Evolutionary conservation across 2,888 invertebrate genomes (phyloP), one percentile per base, ranked within the genome.

Genomic region (Leptinotarsa haldemani): DNA sequence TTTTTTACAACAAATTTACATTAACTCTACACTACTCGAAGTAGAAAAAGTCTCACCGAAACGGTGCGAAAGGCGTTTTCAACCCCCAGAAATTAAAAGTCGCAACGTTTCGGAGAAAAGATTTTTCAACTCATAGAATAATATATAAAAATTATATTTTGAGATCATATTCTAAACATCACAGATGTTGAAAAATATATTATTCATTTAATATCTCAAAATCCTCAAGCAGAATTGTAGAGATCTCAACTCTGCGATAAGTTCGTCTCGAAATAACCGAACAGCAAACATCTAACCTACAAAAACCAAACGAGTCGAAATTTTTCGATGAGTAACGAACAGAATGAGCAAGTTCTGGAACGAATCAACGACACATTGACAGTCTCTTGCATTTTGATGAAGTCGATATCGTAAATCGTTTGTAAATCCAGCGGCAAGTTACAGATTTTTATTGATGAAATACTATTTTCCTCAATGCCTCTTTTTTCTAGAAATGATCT

Each of bases 81-180:
- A 50, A 22, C 15, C 18, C 18, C 9, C 50, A 15, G 65, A 50
- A 18, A 50, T 47, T 30, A 50, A 22, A 22, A 30, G n/a, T 30
- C 18, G 47, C 9, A 64, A 53, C 56, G 50, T 65, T 64, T 69
- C 69, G 70, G 66, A 68, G 72, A 74, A 73, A 76, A 53, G 63
- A 63, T 71, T 52, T 70, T 22, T 69, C 70, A 56, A 67, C 67
- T 18, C 63, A 79, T 79, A 81, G 79, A 82, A 80, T 80, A 80
- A 80, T 80, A 80, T 81, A 81, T 81, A 79, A 81, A 80, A 79
- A 80, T 80, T 80, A 79, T 78, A 78, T 81, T 82, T 81, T 82
- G 82, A 82, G 82, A 91, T 91, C 91, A 90, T 82, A 90, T 89
- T 89, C 90, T 90, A 90, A 90, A 91, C 90, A 91, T 91, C 91